These are phyloP conservation scores for Caenorhabditis sp. DNA, from an alignment of 2,888 invertebrate genomes.

Conservation along the genomic window DNA sequence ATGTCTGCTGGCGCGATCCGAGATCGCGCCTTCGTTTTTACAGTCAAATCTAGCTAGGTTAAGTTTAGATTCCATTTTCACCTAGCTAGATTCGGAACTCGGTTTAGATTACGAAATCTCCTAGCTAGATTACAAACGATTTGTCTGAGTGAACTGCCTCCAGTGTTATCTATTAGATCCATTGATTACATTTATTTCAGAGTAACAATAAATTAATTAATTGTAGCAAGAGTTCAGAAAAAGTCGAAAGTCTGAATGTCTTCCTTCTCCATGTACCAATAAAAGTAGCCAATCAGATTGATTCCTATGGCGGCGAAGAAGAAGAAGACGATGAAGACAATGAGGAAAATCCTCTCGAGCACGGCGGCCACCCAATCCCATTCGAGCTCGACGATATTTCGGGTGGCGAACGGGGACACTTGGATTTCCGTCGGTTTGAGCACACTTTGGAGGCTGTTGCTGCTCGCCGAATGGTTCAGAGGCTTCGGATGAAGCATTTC, in stretches of 20 bases:
- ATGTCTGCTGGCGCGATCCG: no score
- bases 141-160: no score
- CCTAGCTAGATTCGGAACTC: no score
- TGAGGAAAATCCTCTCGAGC: constrained; percentile 42
- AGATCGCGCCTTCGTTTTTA: no score
- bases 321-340: constrained; percentile 48
- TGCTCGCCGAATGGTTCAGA: constrained; percentile 26
- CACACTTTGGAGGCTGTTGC: constrained; percentile 37
- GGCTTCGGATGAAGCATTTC: constrained; percentile 23
- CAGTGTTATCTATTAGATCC: constrained; percentile 5
- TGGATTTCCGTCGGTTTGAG: constrained; percentile 46
- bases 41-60: background rate
- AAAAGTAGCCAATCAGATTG: constrained; percentile 51
- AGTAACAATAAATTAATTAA: constrained; percentile 3
- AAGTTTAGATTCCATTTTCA: background rate
- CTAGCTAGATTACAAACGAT: background rate
- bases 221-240: constrained; percentile 2
- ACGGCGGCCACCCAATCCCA: constrained; percentile 62
- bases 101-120: background rate
- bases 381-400: constrained; percentile 54
- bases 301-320: constrained; percentile 53
- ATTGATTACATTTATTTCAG: background rate
- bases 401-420: constrained; percentile 44
- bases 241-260: constrained; percentile 25
- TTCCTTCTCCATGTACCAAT: constrained; percentile 51